These are phyloP conservation scores for Allygus modestus DNA, from an alignment of 2,888 invertebrate species.

Conservation along the genomic window DNA sequence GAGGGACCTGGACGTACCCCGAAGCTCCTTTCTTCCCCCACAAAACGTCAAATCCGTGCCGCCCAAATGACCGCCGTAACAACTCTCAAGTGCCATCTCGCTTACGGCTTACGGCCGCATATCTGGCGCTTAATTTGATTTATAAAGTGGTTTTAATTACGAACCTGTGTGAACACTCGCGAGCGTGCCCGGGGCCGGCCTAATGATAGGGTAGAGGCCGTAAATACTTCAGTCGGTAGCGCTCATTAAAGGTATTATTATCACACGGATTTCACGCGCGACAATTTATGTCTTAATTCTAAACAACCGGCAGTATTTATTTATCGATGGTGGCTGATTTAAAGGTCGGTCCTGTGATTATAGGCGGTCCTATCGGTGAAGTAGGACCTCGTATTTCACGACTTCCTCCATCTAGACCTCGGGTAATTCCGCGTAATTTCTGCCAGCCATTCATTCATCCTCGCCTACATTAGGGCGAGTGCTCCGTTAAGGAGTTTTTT, in stretches of 20 bases:
- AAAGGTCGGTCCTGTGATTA: constrained; percentile 29
- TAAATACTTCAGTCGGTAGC: constrained; percentile 51
- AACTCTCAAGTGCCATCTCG: constrained; percentile 20
- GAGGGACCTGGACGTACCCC: too few relatives aligned
- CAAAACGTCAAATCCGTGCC: too few relatives aligned
- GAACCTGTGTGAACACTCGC: constrained; percentile 54
- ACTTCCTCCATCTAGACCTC: too few relatives aligned
- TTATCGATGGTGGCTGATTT: constrained; percentile 35
- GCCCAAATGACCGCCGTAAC: too few relatives aligned
- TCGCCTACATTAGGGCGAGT: too few relatives aligned
- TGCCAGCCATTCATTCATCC: constrained; percentile 13
- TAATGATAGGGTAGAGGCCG: constrained; percentile 38
- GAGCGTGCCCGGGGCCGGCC: constrained; percentile 45
- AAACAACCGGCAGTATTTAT: constrained; percentile 53
- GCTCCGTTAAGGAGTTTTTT: too few relatives aligned
- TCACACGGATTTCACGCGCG: constrained; percentile 54
- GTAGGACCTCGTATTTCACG: background rate
- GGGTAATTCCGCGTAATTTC: background rate
- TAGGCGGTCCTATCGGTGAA: constrained; percentile 1
- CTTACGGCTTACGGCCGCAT: background rate
- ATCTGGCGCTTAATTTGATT: constrained; percentile 58
- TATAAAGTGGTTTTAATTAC: constrained; percentile 61
- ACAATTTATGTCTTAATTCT: constrained; percentile 63
- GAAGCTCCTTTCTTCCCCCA: too few relatives aligned
- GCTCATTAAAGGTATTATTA: constrained; percentile 61